These are phyloP conservation scores for Geotrypetes seraphini DNA, from an alignment of 2,797 vertebrate genomes.

Conservation along the genomic window DNA sequence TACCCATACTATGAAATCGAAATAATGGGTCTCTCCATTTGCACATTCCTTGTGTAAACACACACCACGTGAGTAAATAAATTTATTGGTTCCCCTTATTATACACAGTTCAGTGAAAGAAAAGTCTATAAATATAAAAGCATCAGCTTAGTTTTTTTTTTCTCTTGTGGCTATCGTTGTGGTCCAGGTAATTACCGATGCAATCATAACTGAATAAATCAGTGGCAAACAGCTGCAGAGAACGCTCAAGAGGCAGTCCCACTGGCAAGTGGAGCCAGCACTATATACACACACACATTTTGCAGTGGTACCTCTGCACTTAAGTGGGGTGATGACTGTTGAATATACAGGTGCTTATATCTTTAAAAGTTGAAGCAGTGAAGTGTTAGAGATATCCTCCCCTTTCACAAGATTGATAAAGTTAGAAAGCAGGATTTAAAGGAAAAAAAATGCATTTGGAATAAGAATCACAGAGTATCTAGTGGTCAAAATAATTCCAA, in stretches of 20 bases:
- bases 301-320: conserved; percentile 31
- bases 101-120: conserved; percentile 42
- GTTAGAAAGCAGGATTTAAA: too few relatives aligned
- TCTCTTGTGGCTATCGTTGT: conserved; percentile 31
- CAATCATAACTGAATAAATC: conserved; percentile 17
- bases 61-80: conserved; percentile 37
- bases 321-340: conserved; percentile 37
- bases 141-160: conserved; percentile 10
- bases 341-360: conserved; percentile 24
- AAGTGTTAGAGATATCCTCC: too few relatives aligned
- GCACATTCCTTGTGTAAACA: neutral
- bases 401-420: too few relatives aligned
- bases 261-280: conserved; percentile 22
- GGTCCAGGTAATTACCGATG: conserved; percentile 41
- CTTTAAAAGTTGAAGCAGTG: neutral
- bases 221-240: conserved; percentile 22
- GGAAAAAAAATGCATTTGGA: neutral
- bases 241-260: conserved; percentile 20
- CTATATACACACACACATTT: conserved; percentile 22
- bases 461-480: too few relatives aligned
- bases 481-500: too few relatives aligned
- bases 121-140: conserved; percentile 45
- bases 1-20: too few relatives aligned
- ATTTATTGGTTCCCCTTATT: conserved; percentile 49
- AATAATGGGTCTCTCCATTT: too few relatives aligned